A percentile compares a stretch with the other conserved stretches of the same genome.
These are phyloP conservation scores for Trichacis sp. DNA, from an alignment of 2,888 invertebrate genomes.

Conservation along the genomic window DNA sequence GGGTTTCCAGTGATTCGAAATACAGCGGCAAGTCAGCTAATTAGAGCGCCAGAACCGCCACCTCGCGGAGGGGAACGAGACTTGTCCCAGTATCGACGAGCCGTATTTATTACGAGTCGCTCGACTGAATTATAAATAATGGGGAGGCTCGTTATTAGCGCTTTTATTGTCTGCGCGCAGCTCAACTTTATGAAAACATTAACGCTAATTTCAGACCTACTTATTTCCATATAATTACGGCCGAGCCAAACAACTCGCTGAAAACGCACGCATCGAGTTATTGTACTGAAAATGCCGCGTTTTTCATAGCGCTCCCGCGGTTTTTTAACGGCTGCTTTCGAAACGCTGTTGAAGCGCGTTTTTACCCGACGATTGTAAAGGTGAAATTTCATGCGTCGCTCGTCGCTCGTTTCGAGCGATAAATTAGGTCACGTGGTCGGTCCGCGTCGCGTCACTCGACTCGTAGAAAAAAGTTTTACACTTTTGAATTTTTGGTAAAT, in stretches of 20 bases:
- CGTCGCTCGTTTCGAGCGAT: too few relatives aligned
- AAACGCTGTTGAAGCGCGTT: background rate
- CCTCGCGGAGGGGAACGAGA: conserved; percentile 29
- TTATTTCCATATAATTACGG: conserved; percentile 6
- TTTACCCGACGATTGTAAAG: background rate
- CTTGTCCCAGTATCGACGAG: conserved; percentile 53
- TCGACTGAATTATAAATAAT: conserved; percentile 54
- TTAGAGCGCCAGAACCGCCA: conserved; percentile 37
- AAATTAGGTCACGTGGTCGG: too few relatives aligned
- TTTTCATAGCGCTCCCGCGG: background rate
- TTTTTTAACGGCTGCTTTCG: background rate
- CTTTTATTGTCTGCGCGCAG: conserved; percentile 59
- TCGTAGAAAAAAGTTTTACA: too few relatives aligned
- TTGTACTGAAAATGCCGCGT: background rate
- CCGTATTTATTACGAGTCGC: conserved; percentile 52
- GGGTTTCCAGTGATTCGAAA: conserved; percentile 40
- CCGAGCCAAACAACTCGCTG: background rate
- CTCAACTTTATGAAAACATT: conserved; percentile 63
- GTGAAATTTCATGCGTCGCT: too few relatives aligned
- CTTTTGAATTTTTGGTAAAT: too few relatives aligned
- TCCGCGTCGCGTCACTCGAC: too few relatives aligned
- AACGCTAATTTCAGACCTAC: conserved; percentile 59
- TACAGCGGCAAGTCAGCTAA: conserved; percentile 28
- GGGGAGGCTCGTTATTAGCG: conserved; percentile 56
- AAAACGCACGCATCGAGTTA: background rate